Evolutionary conservation across 2,888 invertebrate species (phyloP), one percentile per base, ranked within the genome.

Genomic region (Caenorhabditis sp.): DNA sequence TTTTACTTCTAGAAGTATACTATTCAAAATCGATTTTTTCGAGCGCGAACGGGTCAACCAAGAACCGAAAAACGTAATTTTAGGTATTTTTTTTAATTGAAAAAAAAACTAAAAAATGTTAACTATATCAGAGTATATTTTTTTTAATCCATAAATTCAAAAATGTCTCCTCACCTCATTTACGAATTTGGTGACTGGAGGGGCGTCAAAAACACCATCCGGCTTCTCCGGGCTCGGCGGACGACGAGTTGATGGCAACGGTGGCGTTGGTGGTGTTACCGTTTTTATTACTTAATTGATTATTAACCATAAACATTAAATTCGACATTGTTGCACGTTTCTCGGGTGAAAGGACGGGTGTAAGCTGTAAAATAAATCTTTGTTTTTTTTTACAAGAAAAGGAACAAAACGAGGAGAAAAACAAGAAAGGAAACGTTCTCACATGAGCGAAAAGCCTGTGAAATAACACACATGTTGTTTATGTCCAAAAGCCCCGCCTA

Each of bases 121-220:
- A n/a, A n/a, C n/a, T n/a, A n/a, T n/a, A n/a, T n/a, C n/a, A n/a
- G n/a, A n/a, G n/a, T n/a, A n/a, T n/a, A n/a, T n/a, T n/a, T 8
- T 56, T 27, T 4, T 17, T 56, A 12, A 8, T 56, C 21, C 21
- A 17, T 12, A 7, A 12, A 17, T 20, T 12, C 5, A 23, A 17
- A 17, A 10, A 27, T 23, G 26, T 12, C 21, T 31, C 20, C 49
- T 43, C 23, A 36, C 60, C 31, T 63, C 54, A 38, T 5, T 36
- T 23, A 23, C 26, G 25, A 43, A 52, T 36, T 43, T 59, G 38
- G 52, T 36, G 21, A 31, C 63, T 54, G 68, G 72, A 61, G 79
- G 81, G 81, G 68, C 77, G 78, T 80, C 79, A 81, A 78, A 78
- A 81, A 78, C 77, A 80, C 77, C 78, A 81, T 78, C 79, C 78